Percentiles rank a stretch among this genome's conserved stretches.
These are phyloP conservation scores for Malurus cyaneus DNA, from an alignment of 2,113 vertebrate species.

Conservation along the genomic window DNA sequence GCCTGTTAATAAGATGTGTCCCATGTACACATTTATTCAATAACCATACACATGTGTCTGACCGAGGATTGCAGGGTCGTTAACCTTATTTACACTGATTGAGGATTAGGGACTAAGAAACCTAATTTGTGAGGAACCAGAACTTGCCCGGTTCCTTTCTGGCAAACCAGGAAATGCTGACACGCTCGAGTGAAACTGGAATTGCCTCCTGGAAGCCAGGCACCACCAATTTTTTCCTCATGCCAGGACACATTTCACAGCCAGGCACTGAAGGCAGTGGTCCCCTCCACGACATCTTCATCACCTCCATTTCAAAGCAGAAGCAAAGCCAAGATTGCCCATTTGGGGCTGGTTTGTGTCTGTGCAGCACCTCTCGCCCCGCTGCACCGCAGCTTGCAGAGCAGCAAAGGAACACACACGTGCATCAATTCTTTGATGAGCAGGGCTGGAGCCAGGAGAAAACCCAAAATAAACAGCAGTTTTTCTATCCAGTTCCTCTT, in stretches of 20 bases:
- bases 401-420: accelerated
- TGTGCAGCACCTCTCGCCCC: not conserved
- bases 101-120: not conserved
- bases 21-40: not conserved
- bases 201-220: not conserved
- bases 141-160: not conserved
- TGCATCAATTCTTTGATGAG: not conserved
- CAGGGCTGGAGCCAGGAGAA: not conserved
- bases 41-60: not conserved
- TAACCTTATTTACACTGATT: not conserved
- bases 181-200: not conserved
- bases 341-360: not conserved
- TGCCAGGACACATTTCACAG: not conserved
- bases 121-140: not conserved
- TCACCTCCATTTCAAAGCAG: not conserved
- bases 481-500: not conserved
- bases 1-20: not conserved
- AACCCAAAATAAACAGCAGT: not conserved
- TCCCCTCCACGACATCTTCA: not conserved
- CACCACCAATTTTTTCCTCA: not conserved
- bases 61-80: not conserved
- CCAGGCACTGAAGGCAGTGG: not conserved
- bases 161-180: not conserved
- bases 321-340: not conserved
- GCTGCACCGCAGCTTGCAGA: not conserved